Conservation (phyloP, 2,888 invertebrate species). For the Temnothorax ravouxi region DNA sequence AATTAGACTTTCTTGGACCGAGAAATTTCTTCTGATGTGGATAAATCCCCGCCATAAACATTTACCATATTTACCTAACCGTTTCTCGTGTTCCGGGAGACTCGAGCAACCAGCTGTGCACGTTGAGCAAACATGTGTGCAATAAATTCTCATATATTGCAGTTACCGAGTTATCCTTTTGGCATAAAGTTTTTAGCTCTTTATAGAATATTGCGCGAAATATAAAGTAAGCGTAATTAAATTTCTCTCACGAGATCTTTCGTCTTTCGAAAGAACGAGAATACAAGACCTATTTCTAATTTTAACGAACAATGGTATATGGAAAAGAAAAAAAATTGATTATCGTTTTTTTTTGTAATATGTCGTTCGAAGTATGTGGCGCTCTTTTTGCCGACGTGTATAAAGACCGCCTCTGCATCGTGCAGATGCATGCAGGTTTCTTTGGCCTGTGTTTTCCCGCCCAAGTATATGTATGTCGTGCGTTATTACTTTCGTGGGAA, state of each 20-base stretch:
- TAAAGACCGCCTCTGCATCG: background rate
- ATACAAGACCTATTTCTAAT: background rate
- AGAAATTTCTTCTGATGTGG: background rate
- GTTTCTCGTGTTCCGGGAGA: background rate
- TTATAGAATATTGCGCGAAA: background rate
- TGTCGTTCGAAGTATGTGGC: background rate
- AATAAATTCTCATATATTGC: background rate
- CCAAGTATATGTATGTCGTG: background rate
- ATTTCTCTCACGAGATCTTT: background rate
- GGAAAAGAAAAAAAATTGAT: background rate
- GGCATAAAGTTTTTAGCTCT: background rate
- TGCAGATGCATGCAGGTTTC: constrained; percentile 22
- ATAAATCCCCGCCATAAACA: background rate
- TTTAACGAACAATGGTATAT: constrained; percentile 1
- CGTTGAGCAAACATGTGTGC: background rate
- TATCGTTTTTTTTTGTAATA: background rate
- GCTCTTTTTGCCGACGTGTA: constrained; percentile 4
- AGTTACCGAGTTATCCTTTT: background rate
- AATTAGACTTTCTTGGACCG: background rate
- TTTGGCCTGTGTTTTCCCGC: constrained; percentile 18
- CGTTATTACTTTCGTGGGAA: constrained; percentile 47
- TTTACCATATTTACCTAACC: background rate
- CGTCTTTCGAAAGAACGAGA: no score
- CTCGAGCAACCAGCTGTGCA: background rate
- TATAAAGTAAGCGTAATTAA: background rate